Evolutionary conservation across 2,113 vertebrate species (phyloP).

Genomic region (Bothrops jararaca): DNA sequence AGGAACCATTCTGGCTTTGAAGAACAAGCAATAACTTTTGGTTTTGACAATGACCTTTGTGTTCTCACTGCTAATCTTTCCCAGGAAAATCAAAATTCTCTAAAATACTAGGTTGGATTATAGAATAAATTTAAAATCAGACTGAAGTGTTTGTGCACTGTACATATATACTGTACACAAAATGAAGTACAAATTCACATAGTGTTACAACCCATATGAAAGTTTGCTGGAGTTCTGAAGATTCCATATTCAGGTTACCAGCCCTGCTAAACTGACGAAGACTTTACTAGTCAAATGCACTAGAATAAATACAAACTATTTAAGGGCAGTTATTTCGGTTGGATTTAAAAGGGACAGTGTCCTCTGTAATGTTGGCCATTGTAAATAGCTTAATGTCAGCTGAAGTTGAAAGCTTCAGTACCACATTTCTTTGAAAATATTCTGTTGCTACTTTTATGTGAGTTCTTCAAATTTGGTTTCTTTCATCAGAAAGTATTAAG

Average conservation of each 20-base stretch:
- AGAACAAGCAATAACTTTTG: conserved; percentile 36
- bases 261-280: not conserved
- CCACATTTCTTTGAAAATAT: not conserved
- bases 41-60: not conserved
- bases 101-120: conserved; percentile 53
- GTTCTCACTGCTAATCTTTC: conserved; percentile 46
- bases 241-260: not conserved
- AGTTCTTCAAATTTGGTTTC: not conserved
- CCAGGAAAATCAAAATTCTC: conserved; percentile 62
- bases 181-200: not conserved
- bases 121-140: conserved; percentile 54
- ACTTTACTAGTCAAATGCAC: not conserved
- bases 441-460: not conserved
- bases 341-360: not conserved
- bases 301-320: not conserved
- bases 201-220: not conserved
- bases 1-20: conserved; percentile 33
- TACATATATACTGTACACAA: not conserved
- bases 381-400: not conserved
- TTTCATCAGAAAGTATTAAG: not conserved
- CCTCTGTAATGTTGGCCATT: not conserved
- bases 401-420: not conserved
- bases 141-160: conserved; percentile 1
- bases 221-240: not conserved
- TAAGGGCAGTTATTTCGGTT: not conserved